Evolutionary conservation across 1,140 invertebrate genomes (phyloP).

Genomic region (Limonius californicus): DNA sequence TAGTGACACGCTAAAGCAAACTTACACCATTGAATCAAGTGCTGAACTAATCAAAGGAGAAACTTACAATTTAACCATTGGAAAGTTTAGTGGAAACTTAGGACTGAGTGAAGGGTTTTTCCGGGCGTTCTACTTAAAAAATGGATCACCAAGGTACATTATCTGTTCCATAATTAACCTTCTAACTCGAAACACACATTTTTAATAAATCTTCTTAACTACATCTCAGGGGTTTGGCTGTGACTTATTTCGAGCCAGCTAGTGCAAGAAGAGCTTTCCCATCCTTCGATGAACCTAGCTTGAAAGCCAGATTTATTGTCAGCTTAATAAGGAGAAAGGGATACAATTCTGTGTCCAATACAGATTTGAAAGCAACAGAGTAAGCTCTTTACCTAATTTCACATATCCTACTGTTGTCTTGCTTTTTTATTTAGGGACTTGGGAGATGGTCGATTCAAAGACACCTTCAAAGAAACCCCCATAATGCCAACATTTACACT

Average conservation of each 20-base stretch:
- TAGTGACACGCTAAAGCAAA: not conserved
- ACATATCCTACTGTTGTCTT: not conserved
- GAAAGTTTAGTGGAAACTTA: not conserved
- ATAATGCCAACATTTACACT: no score
- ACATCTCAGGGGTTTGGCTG: not conserved
- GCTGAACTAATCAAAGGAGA: not conserved
- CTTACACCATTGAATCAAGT: not conserved
- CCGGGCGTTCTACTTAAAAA: not conserved
- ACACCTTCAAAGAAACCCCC: no score
- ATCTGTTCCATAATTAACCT: no score
- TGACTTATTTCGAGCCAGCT: not conserved
- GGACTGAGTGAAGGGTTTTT: not conserved
- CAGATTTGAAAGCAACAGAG: not conserved
- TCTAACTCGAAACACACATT: not conserved
- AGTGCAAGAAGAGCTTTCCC: not conserved
- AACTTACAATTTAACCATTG: not conserved
- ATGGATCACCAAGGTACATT: not conserved
- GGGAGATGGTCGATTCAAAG: conserved; percentile 50
- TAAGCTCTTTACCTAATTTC: not conserved
- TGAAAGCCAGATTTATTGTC: not conserved
- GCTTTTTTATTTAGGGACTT: not conserved
- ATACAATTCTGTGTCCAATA: not conserved
- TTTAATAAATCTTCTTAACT: not conserved
- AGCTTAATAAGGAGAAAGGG: not conserved
- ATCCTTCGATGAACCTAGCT: not conserved